phyloP scores from a whole-genome alignment of 2,888 invertebrate genomes.

The Poecilus cupreus region DNA sequence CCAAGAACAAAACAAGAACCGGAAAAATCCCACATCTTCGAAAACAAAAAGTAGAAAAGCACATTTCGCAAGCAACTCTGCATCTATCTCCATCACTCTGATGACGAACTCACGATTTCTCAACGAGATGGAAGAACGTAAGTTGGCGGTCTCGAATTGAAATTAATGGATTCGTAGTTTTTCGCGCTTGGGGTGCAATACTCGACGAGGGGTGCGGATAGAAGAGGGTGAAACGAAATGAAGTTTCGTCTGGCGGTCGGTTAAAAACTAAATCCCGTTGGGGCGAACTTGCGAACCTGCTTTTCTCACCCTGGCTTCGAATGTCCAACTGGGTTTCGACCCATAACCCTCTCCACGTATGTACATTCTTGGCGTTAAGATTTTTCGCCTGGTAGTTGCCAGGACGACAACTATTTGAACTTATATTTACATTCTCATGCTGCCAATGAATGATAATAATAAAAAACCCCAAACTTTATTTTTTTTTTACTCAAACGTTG shows the following conservation, averaged over 20 bases:
- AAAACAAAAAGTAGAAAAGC: constrained; percentile 7
- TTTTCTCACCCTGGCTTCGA: background rate
- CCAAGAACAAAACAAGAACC: background rate
- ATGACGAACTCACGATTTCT: background rate
- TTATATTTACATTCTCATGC: too few relatives aligned
- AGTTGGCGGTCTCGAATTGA: constrained; percentile 37
- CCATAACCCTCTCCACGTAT: too few relatives aligned
- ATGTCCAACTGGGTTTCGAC: background rate
- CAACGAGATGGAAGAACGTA: background rate
- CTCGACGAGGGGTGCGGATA: background rate
- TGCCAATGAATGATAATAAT: too few relatives aligned
- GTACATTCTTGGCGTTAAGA: too few relatives aligned
- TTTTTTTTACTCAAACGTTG: too few relatives aligned
- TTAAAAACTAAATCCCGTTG: constrained; percentile 46
- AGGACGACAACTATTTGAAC: too few relatives aligned
- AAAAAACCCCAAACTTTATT: too few relatives aligned
- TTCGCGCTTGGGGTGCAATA: constrained; percentile 48
- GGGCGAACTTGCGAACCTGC: background rate
- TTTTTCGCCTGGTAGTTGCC: too few relatives aligned
- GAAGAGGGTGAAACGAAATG: constrained; percentile 21
- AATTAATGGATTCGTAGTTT: constrained; percentile 53
- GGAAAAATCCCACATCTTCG: constrained; percentile 3
- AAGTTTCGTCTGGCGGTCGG: constrained; percentile 25
- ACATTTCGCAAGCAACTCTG: background rate
- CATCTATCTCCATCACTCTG: constrained; percentile 17